Base-by-base conservation (phyloP, 2,888 invertebrate genomes). In the Ichneumoninae sp. region DNA sequence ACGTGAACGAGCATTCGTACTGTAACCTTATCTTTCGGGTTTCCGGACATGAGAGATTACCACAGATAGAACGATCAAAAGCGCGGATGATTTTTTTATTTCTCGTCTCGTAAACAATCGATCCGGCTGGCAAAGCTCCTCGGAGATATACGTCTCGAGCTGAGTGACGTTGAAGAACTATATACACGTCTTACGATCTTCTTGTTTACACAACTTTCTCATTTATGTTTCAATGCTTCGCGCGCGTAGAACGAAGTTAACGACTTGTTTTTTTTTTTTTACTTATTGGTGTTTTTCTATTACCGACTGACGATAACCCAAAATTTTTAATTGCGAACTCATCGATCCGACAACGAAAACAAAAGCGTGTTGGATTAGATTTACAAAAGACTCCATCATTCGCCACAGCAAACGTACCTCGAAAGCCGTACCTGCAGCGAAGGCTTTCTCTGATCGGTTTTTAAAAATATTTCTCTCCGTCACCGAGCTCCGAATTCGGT, bases 131-230 rank as follows among this genome's bases (percentile, higher is more conserved):
- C 36, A 54, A 71, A 72, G 57, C 72, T 26, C 57, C 13, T 60
- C 44, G 0, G n/a, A 72, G 60, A 72, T 60, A 44, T 60, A 72
- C 60, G n/a, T 8, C 44, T 4, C 30, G 26, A n/a, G 26, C 1
- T 19, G 72, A 60, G 72, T 40, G 71, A 71, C 40, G 13, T 71
- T 71, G 57, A 57, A 7, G 71, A 71, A 40, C 22, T 57, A 36
- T 36, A 40, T 40, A 10, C 10, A n/a, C 4, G 10, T 70, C 19
- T 70, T 26, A 10, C 5, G 2, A 71, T 40, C 40, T 71, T 36
- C 19, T n/a, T 40, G 22, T 71, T 71, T 71, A 57, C 19, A 36
- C 33, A 5, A 70, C 19, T 10, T 8, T 71, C 7, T 71, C 7
- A 26, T 71, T 71, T 71, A 22, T 40, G 40, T 57, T 54, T 40